These are phyloP conservation scores for Varanus salvator DNA, from an alignment of 2,113 vertebrate species.

Conservation along the genomic window DNA sequence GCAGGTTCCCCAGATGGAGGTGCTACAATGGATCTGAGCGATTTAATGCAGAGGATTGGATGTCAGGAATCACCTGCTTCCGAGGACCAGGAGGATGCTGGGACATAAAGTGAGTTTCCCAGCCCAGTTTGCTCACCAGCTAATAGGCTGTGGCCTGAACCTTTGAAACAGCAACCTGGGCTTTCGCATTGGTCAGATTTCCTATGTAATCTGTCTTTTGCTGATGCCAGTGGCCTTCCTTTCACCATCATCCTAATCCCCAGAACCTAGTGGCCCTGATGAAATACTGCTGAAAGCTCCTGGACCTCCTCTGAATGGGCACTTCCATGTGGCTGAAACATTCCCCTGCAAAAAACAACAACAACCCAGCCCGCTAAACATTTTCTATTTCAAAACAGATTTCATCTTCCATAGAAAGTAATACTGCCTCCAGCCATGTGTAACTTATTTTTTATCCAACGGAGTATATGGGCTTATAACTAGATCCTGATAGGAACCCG, in stretches of 20 bases:
- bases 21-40: not conserved
- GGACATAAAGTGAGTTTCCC: not conserved
- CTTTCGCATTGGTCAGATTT: constrained; percentile 1
- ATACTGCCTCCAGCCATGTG: constrained; percentile 73
- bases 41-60: not conserved
- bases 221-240: not conserved
- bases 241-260: constrained; percentile 33
- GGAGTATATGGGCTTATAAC: constrained; percentile 80
- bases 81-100: not conserved
- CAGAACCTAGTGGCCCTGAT: not conserved
- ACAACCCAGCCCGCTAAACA: constrained; percentile 52
- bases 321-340: constrained; percentile 55
- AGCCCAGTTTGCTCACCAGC: not conserved
- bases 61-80: not conserved
- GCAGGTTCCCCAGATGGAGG: not conserved
- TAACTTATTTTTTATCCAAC: constrained; percentile 80
- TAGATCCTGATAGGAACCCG: constrained; percentile 78
- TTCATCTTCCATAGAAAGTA: constrained; percentile 76
- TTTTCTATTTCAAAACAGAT: constrained; percentile 75
- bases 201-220: constrained; percentile 6
- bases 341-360: constrained; percentile 47
- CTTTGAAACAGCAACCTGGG: not conserved
- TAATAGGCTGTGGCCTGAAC: not conserved
- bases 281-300: constrained; percentile 21
- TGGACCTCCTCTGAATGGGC: constrained; percentile 26